phyloP scores from a whole-genome alignment of 2,113 vertebrate genomes.

The Melospiza melodia region DNA sequence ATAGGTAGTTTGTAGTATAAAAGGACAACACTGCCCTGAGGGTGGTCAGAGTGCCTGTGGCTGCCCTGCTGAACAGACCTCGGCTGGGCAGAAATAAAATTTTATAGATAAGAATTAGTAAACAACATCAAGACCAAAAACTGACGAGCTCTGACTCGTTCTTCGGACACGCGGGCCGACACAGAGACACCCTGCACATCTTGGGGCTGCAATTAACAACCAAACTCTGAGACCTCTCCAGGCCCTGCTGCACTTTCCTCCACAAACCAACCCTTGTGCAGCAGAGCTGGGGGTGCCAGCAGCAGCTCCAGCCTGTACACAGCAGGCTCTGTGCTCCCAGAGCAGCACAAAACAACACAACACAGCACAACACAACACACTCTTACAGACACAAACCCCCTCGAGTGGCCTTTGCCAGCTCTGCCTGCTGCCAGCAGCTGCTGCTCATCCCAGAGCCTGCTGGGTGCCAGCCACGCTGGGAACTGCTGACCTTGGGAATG shows the following conservation, averaged over 20 bases:
- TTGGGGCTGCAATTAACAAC: too few relatives aligned
- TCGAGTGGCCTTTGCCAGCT: slow-evolving; percentile 3
- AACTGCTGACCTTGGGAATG: background rate
- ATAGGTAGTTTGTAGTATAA: too few relatives aligned
- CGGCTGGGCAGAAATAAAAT: too few relatives aligned
- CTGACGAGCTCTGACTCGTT: too few relatives aligned
- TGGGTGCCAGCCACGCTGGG: rapidly evolving
- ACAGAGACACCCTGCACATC: too few relatives aligned
- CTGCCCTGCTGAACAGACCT: too few relatives aligned
- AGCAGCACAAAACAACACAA: background rate
- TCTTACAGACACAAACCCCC: background rate
- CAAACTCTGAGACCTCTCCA: background rate
- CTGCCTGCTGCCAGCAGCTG: slow-evolving; percentile 17
- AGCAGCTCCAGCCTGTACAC: background rate
- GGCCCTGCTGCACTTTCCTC: background rate
- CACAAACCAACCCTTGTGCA: background rate
- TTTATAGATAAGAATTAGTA: too few relatives aligned
- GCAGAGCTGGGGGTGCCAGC: background rate
- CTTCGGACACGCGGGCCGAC: too few relatives aligned
- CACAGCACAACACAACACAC: too few relatives aligned
- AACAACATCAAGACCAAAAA: too few relatives aligned
- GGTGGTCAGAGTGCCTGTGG: too few relatives aligned
- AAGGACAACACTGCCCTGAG: too few relatives aligned
- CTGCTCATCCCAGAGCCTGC: background rate
- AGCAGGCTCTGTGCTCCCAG: background rate